Evolutionary conservation across 2,113 vertebrate genomes (phyloP), one percentile per base, ranked within the genome.

Genomic region (Gulo gulo): DNA sequence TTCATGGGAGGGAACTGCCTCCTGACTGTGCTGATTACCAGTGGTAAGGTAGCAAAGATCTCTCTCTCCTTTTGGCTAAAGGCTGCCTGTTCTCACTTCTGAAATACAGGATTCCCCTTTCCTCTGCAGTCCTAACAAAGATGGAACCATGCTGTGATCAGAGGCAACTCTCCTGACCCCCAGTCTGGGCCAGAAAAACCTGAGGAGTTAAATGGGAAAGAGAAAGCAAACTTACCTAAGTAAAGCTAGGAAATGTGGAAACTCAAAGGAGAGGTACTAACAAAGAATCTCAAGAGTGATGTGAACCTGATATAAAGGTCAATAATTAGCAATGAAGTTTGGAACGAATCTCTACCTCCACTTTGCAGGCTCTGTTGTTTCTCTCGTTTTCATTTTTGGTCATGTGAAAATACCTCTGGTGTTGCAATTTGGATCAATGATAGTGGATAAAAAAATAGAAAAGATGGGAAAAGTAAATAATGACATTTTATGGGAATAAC

Each of bases 361-460:
- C 39, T 29, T 93, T 80, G 45, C 14, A 67, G 29, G 52, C 26
- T 57, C 79, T 96, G 42, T 76, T 21, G 78, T 95, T 93, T 93
- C 34, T 88, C 84, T 79, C 11, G 36, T 94, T 93, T 96, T 93
- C 39, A 7, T 39, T 45, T n/a, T 90, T 57, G 86, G 50, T 61
- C 39, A 74, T 84, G 26, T 63, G 39, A 88, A 92, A 83, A 79
- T 80, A 87, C 2, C 94, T 82, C 85, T 57, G 55, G 24, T 69
- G 6, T 91, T 91, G 47, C 6, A 93, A 80, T 47, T 31, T 89
- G 73, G 61, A 80, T 96, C 83, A 94, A 12, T 57, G 26, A 39
- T 34, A 82, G 20, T 47, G 7, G 23, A 50, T 84, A 63, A 93
- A 97, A 97, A 95, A 81, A 59, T 29, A 78, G 50, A 97, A 71